Conservation (phyloP, 2,113 vertebrate genomes). For the Alexandromys fortis region DNA sequence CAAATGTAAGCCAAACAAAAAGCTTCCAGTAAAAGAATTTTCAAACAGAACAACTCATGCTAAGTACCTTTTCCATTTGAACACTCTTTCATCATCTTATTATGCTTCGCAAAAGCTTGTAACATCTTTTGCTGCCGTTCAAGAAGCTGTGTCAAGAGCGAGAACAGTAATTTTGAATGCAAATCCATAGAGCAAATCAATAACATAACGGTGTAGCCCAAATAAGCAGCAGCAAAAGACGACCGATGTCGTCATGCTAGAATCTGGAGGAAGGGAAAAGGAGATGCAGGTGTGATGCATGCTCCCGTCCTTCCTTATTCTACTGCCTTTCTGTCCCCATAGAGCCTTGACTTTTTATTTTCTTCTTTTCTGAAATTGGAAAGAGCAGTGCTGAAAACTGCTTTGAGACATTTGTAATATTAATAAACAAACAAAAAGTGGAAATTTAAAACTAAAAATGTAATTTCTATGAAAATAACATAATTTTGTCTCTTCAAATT, state of each 20-base stretch:
- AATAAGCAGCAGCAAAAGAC: not conserved
- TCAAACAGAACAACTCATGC: not conserved
- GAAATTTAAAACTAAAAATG: constrained; percentile 23
- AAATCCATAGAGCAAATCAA: not conserved
- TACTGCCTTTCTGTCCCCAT: not conserved
- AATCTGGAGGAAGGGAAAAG: not conserved
- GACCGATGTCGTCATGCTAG: not conserved
- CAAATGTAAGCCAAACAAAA: constrained; percentile 61
- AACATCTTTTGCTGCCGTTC: constrained; percentile 88
- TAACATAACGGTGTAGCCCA: not conserved
- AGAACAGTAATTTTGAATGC: constrained; percentile 46
- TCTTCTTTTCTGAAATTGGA: not conserved
- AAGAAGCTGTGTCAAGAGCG: constrained; percentile 84
- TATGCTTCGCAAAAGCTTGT: constrained; percentile 92
- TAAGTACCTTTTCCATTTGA: constrained; percentile 92
- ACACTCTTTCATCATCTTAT: constrained; percentile 94
- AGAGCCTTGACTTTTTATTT: not conserved
- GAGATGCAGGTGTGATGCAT: not conserved
- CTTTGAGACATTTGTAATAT: not conserved
- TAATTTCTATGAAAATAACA: constrained; percentile 14
- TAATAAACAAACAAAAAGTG: not conserved
- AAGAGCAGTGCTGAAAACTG: constrained; percentile 1
- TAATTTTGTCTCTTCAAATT: not conserved
- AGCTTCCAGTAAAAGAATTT: not conserved
- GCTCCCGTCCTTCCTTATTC: not conserved